Conservation (phyloP, 2,113 vertebrate species). For the Crotophaga sulcirostris region DNA sequence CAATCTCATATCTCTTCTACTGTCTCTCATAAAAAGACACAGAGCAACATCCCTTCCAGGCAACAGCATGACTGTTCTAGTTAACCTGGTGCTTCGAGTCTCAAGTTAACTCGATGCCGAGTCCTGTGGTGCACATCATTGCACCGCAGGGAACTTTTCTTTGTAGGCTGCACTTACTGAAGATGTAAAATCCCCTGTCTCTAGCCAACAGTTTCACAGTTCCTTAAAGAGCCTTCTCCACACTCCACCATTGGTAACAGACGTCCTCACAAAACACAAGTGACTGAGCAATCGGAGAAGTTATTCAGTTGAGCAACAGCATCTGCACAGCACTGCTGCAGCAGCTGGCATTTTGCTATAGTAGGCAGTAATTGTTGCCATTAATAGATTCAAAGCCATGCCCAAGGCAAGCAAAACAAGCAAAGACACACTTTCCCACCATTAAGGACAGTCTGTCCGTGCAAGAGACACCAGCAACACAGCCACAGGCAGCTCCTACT, state of each 20-base stretch:
- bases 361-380: slow-evolving; percentile 36
- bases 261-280: background rate
- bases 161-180: background rate
- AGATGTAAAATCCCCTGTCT: background rate
- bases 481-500: background rate
- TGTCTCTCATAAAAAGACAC: background rate
- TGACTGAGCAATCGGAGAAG: background rate
- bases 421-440: background rate
- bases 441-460: background rate
- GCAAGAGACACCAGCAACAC: background rate
- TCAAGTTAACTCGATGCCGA: background rate
- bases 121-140: background rate
- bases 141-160: background rate
- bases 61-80: background rate
- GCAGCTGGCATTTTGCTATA: background rate
- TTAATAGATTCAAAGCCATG: slow-evolving; percentile 32
- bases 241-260: background rate
- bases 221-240: background rate
- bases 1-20: background rate
- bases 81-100: background rate
- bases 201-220: background rate
- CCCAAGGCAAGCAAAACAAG: background rate
- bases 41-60: background rate
- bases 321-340: background rate
- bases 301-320: background rate